Percentiles rank a stretch among this genome's conserved stretches.
phyloP scores from a whole-genome alignment of 2,888 invertebrate genomes.

The Ptychoptera albimana region DNA sequence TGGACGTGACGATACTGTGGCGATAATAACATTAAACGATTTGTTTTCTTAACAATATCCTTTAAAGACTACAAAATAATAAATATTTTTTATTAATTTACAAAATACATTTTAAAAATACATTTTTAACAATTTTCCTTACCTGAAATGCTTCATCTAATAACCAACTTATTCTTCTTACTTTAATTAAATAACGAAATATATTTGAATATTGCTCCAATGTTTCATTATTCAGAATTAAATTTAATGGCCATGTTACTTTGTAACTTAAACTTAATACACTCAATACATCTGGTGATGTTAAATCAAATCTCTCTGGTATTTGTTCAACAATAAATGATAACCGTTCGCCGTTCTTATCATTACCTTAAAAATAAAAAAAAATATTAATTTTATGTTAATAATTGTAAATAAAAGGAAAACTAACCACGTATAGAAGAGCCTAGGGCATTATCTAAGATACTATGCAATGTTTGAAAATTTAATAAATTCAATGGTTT shows the following conservation, averaged over 20 bases:
- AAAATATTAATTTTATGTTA: conserved; percentile 6
- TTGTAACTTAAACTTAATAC: conserved; percentile 53
- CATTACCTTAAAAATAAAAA: conserved; percentile 29
- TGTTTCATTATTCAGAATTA: conserved; percentile 54
- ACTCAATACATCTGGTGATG: conserved; percentile 48
- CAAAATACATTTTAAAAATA: too few relatives aligned
- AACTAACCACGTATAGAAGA: conserved; percentile 44
- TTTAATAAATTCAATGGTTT: conserved; percentile 52
- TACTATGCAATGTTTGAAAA: conserved; percentile 47
- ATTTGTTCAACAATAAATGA: conserved; percentile 45
- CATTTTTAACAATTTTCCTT: too few relatives aligned
- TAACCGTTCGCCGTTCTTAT: conserved; percentile 43
- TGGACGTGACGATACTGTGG: conserved; percentile 56
- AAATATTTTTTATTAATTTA: too few relatives aligned
- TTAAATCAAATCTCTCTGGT: conserved; percentile 44
- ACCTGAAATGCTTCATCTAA: conserved; percentile 53
- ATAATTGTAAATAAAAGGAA: conserved; percentile 1
- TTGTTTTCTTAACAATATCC: conserved; percentile 35
- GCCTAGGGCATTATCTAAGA: conserved; percentile 51
- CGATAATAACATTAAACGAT: conserved; percentile 37
- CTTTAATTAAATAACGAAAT: conserved; percentile 58
- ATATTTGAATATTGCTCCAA: conserved; percentile 54
- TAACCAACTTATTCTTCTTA: conserved; percentile 60
- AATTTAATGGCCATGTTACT: conserved; percentile 62
- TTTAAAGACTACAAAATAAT: conserved; percentile 30